A percentile compares a stretch with the other conserved stretches of the same genome.
Evolutionary conservation across 2,113 vertebrate genomes (phyloP).

Genomic region (Stigmatopora argus): DNA sequence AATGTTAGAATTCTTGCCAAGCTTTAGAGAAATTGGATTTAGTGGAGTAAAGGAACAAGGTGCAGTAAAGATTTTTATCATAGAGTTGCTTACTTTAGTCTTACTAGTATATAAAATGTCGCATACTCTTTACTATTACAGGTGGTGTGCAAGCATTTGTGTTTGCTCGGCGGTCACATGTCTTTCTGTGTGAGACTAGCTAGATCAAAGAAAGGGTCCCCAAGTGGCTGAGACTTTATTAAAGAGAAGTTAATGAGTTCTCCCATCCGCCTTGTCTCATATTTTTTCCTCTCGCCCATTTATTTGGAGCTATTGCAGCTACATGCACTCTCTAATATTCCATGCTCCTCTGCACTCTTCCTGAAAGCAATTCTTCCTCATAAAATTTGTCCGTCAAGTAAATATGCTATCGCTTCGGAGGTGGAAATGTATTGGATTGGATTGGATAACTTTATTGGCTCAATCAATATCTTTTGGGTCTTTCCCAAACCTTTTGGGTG

Average conservation of each 20-base stretch:
- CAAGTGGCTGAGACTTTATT: constrained; percentile 61
- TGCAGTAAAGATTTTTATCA: background rate
- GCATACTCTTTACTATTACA: constrained; percentile 1
- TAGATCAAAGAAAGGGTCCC: constrained; percentile 56
- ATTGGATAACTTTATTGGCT: no score
- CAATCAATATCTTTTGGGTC: constrained; percentile 22
- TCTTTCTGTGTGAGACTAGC: constrained; percentile 18
- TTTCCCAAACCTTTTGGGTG: constrained; percentile 10
- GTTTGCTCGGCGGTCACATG: constrained; percentile 23
- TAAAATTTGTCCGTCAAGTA: constrained; percentile 34
- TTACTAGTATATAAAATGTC: constrained; percentile 16
- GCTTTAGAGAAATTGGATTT: background rate
- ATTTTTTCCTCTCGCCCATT: constrained; percentile 43
- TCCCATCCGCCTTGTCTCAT: constrained; percentile 52
- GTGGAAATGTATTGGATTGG: constrained; percentile 16
- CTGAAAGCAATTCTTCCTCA: constrained; percentile 25
- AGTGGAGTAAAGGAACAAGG: no score
- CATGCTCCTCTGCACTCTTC: constrained; percentile 15
- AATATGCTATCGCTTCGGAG: constrained; percentile 35
- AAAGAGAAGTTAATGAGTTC: constrained; percentile 72
- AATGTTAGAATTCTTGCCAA: background rate
- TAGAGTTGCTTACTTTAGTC: constrained; percentile 11
- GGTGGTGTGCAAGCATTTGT: constrained; percentile 6
- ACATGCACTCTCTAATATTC: constrained; percentile 33
- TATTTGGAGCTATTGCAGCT: constrained; percentile 38